Evolutionary conservation across 1,140 invertebrate species (phyloP).

Genomic region (Caenorhabditis remanei): DNA sequence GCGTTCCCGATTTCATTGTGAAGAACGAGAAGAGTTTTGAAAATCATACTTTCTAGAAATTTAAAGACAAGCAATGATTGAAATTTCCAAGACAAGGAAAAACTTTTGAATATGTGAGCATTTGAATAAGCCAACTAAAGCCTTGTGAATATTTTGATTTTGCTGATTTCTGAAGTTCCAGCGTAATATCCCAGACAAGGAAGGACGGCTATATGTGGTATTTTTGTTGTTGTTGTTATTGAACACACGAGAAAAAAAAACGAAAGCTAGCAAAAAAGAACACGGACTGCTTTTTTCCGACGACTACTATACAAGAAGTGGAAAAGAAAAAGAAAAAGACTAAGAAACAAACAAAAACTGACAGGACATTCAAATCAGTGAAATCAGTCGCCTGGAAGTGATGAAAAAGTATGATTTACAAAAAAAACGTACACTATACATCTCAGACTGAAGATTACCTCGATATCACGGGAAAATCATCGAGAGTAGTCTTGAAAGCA

Average conservation of each 20-base stretch:
- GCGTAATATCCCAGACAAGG: constrained; percentile 1
- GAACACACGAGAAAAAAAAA: constrained; percentile 2
- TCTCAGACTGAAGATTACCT: background rate
- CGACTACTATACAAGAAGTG: constrained; percentile 22
- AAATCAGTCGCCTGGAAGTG: background rate
- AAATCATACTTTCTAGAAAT: background rate
- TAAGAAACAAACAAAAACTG: constrained; percentile 19
- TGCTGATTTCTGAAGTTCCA: background rate
- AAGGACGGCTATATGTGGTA: constrained; percentile 18
- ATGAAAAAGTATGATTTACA: background rate
- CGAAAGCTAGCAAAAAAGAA: constrained; percentile 34
- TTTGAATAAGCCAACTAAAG: background rate
- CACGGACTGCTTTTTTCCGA: constrained; percentile 9
- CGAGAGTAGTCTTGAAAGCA: no score
- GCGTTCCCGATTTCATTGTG: background rate
- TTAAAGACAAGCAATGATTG: background rate
- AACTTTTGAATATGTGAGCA: background rate
- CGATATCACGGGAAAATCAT: background rate
- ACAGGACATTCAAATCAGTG: background rate
- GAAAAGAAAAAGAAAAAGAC: background rate
- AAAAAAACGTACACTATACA: no score
- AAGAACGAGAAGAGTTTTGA: background rate
- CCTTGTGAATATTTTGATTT: background rate
- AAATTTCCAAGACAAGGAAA: background rate
- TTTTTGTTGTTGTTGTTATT: constrained; percentile 46